A percentile compares a stretch with the other conserved stretches of the same genome.
phyloP scores from a whole-genome alignment of 2,888 invertebrate species.

The Parnassius apollo region DNA sequence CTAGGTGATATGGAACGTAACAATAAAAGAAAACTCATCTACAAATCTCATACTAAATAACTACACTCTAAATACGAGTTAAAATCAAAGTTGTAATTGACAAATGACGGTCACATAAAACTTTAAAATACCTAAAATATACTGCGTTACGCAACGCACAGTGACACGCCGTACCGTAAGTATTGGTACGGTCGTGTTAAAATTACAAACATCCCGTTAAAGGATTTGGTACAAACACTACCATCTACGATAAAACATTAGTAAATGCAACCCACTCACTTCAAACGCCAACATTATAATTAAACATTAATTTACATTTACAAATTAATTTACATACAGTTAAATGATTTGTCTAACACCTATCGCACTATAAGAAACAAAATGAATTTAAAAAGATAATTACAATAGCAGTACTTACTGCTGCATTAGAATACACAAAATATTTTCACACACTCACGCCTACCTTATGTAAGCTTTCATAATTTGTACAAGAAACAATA shows the following conservation, averaged over 20 bases:
- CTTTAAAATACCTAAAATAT: constrained; percentile 40
- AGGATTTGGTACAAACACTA: constrained; percentile 77
- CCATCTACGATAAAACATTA: constrained; percentile 74
- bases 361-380: constrained; percentile 18
- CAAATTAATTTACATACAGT: constrained; percentile 69
- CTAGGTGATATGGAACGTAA: constrained; percentile 69
- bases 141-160: constrained; percentile 3
- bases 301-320: constrained; percentile 55
- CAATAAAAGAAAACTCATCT: constrained; percentile 35
- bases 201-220: constrained; percentile 49
- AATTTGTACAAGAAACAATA: constrained; percentile 24
- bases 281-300: constrained; percentile 46
- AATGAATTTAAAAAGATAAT: constrained; percentile 4
- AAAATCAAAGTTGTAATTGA: constrained; percentile 65
- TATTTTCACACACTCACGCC: constrained; percentile 2
- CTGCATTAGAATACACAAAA: constrained; percentile 8
- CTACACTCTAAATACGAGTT: constrained; percentile 34
- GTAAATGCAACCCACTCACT: constrained; percentile 77
- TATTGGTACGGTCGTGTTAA: background rate
- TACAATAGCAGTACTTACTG: background rate
- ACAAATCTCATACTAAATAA: constrained; percentile 56
- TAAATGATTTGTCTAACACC: constrained; percentile 37
- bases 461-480: constrained; percentile 16
- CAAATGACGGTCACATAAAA: constrained; percentile 55
- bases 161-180: background rate